Base-by-base conservation (phyloP, 2,113 vertebrate species). In the Zosterops japonicus region DNA sequence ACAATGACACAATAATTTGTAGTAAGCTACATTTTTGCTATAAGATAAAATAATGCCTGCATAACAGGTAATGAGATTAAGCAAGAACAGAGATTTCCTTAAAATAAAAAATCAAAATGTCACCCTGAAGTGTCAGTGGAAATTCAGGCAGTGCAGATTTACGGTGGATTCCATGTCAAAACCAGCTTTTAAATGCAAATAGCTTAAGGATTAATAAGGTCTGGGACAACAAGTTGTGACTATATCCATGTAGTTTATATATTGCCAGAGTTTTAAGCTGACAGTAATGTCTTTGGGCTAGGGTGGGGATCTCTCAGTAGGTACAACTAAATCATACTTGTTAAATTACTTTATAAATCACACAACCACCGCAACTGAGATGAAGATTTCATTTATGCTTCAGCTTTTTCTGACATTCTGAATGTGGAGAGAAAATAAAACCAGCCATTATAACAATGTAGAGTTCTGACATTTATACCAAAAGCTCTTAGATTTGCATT, bases 31-130 rank as follows among this genome's bases (percentile, higher is more conserved):
- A 44, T 91, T 78, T 83, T 83, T 92, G 21, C 47, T 92, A 92
- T 93, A 55, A 95, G 24, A 57, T 28, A 76, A 93, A 94, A 85
- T 72, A 93, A 76, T 44, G 85, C 25, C 83, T 94, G 79, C 50
- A 63, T 96, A 97, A 89, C 79, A 97, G 89, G 71, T 96, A 97
- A 95, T 80, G 65, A 96, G 96, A 97, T 96, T 97, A 98, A 94
- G 29, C 59, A 74, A 94, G 72, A 96, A 86, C 22, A 88, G 29
- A 93, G 79, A 88, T 71, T 90, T 96, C 57, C 56, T 95, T 95
- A 92, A 92, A 97, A 95, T 68, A 87, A 96, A 96, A 87, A 96
- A 95, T 74, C 65, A 91, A 93, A 97, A 95, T 89, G 91, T 96
- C 94, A 96, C 70, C 88, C 64, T 84, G 80, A 97, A 86, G 61